Evolutionary conservation across 2,797 vertebrate species (phyloP).

Genomic region (Gallirallus australis): DNA sequence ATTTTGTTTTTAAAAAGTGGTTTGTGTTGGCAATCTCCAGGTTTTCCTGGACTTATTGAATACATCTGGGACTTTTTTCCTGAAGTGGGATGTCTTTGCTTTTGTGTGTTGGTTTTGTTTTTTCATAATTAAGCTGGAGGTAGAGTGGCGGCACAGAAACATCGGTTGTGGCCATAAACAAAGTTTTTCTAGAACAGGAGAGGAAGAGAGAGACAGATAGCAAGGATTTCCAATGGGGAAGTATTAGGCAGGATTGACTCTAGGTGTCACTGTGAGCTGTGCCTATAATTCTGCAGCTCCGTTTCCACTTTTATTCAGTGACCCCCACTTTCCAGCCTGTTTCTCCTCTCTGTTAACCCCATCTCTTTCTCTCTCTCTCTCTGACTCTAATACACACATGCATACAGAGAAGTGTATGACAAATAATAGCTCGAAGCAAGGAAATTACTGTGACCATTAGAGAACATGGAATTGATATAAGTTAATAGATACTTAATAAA

Average conservation of each 20-base stretch:
- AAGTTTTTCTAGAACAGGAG: neutral
- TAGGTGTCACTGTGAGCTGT: conserved; percentile 70
- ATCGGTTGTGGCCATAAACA: neutral
- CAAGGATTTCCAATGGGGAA: conserved; percentile 3
- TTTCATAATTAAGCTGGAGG: neutral
- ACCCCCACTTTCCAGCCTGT: neutral
- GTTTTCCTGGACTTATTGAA: neutral
- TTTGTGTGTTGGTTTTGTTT: neutral
- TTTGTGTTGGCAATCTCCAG: neutral
- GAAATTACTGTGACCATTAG: conserved; percentile 10
- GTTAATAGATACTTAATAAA: conserved; percentile 34
- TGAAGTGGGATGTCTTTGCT: neutral
- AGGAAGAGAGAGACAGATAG: neutral
- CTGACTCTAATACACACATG: neutral
- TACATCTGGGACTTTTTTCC: conserved; percentile 7
- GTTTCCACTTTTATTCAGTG: conserved; percentile 1
- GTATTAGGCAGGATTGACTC: conserved; percentile 46
- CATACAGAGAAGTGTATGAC: neutral
- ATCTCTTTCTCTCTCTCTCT: neutral
- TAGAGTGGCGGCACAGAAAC: neutral
- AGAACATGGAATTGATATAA: neutral
- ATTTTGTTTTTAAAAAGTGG: neutral
- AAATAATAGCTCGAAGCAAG: conserved; percentile 18
- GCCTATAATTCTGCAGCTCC: conserved; percentile 25
- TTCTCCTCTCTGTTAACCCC: neutral